These are phyloP conservation scores for Frankliniella intonsa DNA, from an alignment of 2,888 invertebrate genomes.

Conservation along the genomic window DNA sequence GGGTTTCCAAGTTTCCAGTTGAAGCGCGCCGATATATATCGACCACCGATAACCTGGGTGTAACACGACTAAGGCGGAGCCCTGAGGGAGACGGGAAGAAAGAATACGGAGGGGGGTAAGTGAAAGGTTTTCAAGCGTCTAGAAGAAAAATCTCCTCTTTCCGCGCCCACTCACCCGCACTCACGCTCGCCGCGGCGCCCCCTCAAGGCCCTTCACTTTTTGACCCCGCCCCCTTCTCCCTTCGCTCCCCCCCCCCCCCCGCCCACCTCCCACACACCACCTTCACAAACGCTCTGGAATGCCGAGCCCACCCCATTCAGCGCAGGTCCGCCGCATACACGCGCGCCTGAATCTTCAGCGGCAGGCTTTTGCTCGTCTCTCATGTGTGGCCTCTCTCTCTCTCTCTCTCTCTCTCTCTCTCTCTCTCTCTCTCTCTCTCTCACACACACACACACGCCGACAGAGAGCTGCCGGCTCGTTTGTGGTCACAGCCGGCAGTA, in stretches of 20 bases:
- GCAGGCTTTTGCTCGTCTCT: neutral
- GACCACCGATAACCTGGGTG: too few species aligned
- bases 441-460: neutral
- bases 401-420: neutral
- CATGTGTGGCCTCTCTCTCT: neutral
- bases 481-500: slow-evolving; percentile 21
- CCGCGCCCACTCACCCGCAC: too few species aligned
- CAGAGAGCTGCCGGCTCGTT: neutral
- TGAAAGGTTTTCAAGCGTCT: too few species aligned
- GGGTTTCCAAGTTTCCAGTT: too few species aligned
- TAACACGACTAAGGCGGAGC: too few species aligned
- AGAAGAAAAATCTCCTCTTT: too few species aligned
- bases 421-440: neutral
- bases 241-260: neutral
- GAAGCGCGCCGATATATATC: too few species aligned
- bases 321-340: neutral
- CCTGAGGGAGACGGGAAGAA: too few species aligned
- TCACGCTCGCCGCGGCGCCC: too few species aligned
- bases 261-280: neutral
- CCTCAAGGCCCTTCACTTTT: too few species aligned
- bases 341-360: neutral
- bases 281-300: neutral
- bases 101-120: too few species aligned
- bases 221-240: neutral
- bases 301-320: neutral